Evolutionary conservation across 2,113 vertebrate species (phyloP).

Genomic region (Erpornis zantholeuca): DNA sequence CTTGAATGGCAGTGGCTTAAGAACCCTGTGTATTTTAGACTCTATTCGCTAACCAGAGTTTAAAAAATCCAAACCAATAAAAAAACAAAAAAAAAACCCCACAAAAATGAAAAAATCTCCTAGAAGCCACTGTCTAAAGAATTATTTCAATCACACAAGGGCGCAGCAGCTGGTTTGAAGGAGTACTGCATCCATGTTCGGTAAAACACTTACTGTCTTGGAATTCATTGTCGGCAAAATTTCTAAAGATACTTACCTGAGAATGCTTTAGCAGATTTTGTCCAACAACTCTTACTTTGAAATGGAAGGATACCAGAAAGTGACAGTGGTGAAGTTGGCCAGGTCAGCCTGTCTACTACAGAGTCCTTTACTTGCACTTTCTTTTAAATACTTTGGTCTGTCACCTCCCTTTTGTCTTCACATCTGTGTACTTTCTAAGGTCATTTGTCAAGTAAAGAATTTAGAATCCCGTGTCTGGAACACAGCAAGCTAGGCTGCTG

Average conservation of each 20-base stretch:
- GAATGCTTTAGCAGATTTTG: neutral
- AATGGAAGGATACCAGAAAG: neutral
- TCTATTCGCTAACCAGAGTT: neutral
- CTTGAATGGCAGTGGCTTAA: neutral
- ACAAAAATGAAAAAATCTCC: neutral
- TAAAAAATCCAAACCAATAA: neutral
- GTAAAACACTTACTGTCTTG: neutral
- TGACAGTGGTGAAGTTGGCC: neutral
- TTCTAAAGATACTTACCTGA: neutral
- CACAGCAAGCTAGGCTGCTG: accelerated
- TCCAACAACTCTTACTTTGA: neutral
- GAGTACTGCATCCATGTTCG: neutral
- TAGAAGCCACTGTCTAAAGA: neutral
- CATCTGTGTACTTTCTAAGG: neutral
- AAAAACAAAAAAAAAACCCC: neutral
- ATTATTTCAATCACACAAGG: neutral
- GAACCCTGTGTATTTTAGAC: neutral
- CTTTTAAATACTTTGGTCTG: neutral
- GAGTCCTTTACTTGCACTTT: neutral
- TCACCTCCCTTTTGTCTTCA: neutral
- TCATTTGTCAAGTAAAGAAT: neutral
- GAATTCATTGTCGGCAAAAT: neutral
- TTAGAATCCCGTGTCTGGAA: neutral
- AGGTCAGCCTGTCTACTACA: neutral
- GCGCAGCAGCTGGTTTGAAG: neutral